phyloP scores from a whole-genome alignment of 2,797 vertebrate species.

The Morelia viridis region DNA sequence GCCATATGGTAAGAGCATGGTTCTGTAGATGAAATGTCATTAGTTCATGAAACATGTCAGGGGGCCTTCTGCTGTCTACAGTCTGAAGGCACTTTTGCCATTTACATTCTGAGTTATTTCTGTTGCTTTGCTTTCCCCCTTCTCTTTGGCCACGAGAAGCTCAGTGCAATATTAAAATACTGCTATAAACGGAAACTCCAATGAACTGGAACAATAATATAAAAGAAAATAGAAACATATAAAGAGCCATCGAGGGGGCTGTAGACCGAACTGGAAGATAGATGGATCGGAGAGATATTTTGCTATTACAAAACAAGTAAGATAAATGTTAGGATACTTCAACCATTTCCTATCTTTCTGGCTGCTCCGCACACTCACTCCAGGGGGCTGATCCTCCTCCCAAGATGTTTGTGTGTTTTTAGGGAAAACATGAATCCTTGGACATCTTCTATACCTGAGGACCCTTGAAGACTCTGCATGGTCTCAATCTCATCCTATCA shows the following conservation, averaged over 20 bases:
- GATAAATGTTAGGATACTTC: not conserved
- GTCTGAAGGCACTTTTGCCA: not conserved
- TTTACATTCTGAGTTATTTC: not conserved
- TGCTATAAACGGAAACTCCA: not conserved
- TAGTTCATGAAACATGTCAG: not conserved
- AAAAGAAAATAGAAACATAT: not conserved
- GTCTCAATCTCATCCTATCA: too few species aligned
- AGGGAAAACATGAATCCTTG: not conserved
- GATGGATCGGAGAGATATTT: not conserved
- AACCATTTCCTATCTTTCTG: not conserved
- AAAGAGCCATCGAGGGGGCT: not conserved
- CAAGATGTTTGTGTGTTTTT: not conserved
- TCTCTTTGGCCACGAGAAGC: not conserved
- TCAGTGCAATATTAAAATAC: not conserved
- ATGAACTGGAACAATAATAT: not conserved
- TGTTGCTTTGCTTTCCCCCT: not conserved
- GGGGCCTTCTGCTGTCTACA: not conserved
- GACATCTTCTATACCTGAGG: too few species aligned
- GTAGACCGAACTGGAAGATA: not conserved
- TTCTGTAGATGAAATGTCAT: not conserved
- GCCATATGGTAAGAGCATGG: not conserved
- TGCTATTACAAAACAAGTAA: not conserved
- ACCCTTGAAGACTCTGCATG: too few species aligned
- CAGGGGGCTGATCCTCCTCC: not conserved
- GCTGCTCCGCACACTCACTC: not conserved